Evolutionary conservation across 1,140 invertebrate genomes (phyloP), one percentile per base, ranked within the genome.

Genomic region (Paracyclopina nana): DNA sequence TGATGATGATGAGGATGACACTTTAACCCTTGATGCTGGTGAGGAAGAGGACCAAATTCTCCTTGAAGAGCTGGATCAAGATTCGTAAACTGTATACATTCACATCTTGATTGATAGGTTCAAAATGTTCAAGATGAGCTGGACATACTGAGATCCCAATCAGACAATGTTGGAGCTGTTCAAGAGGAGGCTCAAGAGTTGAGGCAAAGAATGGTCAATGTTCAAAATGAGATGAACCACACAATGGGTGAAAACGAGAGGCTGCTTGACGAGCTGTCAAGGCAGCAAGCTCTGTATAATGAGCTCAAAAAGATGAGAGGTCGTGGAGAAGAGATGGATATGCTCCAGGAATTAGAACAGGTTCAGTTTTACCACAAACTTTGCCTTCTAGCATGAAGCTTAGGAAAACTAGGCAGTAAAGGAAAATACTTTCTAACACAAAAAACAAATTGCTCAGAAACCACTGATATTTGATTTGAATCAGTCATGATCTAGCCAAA

Each of bases 41-140:
- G 42, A 44, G 4, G 16, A 25, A 12, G 16, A 20, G n/a, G 16
- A 6, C 2, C 16, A 4, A 2, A 14, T 44, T 12, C 2, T 20
- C 24, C 2, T 44, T 3, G 5, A 20, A 18, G 24, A 2, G n/a
- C n/a, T 12, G 24, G 24, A 44, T 18, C 16, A 44, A 20, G 2
- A n/a, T 2, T 3, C 8, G 34, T 16, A 20, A 38, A 20, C 5
- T 3, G 3, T 14, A 5, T 20, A 20, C n/a, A 24, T 20, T 20
- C n/a, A 14, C 3, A 44, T 44, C n/a, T 44, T 20, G 5, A 20
- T 24, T 44, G 16, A 20, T 20, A 44, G 42, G 42, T 44, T 6
- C 42, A 44, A 44, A 44, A 44, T 20, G 42, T 12, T 14, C 14
- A 44, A 24, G 42, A 44, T 14, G 42, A 44, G 18, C 5, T 44